Base-by-base conservation (phyloP, 2,113 vertebrate species). In the Odocoileus hemionus region DNA sequence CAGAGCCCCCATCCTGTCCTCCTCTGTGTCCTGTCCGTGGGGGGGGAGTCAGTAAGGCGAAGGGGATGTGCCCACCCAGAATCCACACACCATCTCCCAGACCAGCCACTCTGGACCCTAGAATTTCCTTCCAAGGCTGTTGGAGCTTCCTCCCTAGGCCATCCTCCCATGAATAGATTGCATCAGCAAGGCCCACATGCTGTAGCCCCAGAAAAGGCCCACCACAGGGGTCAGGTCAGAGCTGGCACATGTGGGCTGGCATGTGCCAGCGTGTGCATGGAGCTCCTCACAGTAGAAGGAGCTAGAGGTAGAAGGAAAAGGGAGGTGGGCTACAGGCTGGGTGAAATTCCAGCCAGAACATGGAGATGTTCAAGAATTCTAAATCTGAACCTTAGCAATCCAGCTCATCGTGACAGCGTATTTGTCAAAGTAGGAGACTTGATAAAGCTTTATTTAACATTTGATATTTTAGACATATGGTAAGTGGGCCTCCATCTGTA, bases 11-110 rank as follows among this genome's bases (percentile, higher is more conserved):
- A 36, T 47, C 86, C 15, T 15, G 45, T 30, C 47, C 54, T 88
- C n/a, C 79, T 60, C 45, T 82, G 60, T n/a, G 16, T 13, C 26
- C 36, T 54, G 36, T 90, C 45, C 30, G 0, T 0, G 15, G 54
- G 28, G 45, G 13, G 36, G 11, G 25, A 45, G 23, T 39, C 54
- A 64, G 17, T 1, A 0, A 92, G 25, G 8, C 43, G 47, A 16
- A 50, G 50, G n/a, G n/a, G 5, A 2, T 30, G 47, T 2, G 2
- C 0, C 2, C 7, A 25, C 16, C 30, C 43, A 8, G 30, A 21
- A 15, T 13, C 16, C 39, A 23, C 14, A 1, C 12, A 28, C 14
- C 1, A 2, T 19, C 47, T 86, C 39, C n/a, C 78, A 17, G 57
- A 45, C 60, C 39, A 4, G 9, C 45, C 17, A 55, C 39, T 16